A percentile compares a stretch with the other conserved stretches of the same genome.
Conservation (phyloP, 2,797 vertebrate genomes). For the Cyclura pinguis region DNA sequence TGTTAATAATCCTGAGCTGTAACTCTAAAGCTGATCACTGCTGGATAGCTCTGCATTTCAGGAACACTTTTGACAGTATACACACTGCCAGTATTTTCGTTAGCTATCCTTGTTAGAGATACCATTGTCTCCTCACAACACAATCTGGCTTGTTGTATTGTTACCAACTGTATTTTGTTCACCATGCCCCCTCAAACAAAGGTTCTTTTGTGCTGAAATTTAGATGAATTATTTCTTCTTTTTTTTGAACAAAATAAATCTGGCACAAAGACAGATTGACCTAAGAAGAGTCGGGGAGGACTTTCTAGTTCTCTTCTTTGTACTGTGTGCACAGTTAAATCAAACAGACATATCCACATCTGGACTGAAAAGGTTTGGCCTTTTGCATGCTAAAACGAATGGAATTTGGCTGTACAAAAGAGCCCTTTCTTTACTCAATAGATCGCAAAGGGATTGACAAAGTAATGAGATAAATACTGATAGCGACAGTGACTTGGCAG, state of each 20-base stretch:
- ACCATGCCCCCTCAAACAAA: not conserved
- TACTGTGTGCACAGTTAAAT: not conserved
- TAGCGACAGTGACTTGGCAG: conserved; percentile 56
- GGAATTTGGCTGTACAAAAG: conserved; percentile 27
- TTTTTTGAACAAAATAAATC: not conserved
- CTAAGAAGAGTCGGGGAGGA: not conserved
- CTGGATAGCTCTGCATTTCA: not conserved
- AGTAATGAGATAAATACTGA: conserved; percentile 59
- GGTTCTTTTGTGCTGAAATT: not conserved
- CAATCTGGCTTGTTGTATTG: not conserved
- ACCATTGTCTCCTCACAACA: not conserved
- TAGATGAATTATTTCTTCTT: not conserved
- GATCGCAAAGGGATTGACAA: conserved; percentile 50
- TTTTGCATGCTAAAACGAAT: conserved; percentile 41
- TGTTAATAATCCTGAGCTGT: not conserved
- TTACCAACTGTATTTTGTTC: not conserved
- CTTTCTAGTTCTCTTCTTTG: conserved; percentile 19
- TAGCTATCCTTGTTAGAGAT: not conserved
- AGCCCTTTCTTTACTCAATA: conserved; percentile 36
- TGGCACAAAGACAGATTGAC: conserved; percentile 5
- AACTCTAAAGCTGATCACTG: not conserved
- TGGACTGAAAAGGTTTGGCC: conserved; percentile 29
- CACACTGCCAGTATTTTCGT: not conserved
- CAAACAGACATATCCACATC: not conserved
- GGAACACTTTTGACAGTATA: conserved; percentile 16